Evolutionary conservation across 1,140 invertebrate genomes (phyloP), one percentile per base, ranked within the genome.

Genomic region (Druon quercuslanigerum): DNA sequence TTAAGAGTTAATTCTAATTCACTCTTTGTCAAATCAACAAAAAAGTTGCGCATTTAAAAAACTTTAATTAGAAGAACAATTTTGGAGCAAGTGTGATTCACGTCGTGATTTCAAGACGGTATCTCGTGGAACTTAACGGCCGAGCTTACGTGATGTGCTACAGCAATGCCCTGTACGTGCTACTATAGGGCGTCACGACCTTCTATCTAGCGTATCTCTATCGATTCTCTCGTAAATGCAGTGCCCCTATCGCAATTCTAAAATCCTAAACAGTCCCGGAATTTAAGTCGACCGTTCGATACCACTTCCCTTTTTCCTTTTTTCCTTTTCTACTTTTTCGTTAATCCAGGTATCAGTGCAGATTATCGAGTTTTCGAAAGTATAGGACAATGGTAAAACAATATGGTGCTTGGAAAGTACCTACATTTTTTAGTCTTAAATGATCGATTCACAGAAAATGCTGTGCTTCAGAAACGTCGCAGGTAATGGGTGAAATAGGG

Each of bases 201-300:
- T 66, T 66, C 57, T 66, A 66, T 66, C 57, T 14, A 66, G 20
- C 57, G 57, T 60, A 60, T 60, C 57, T 46, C 40, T 46, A 54
- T 54, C 52, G 52, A 54, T 54, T 54, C n/a, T 17, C 52, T 17
- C 52, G 52, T 54, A 54, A 54, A 54, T 54, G 60, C 40, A 40
- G 25, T 66, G 60, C 60, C 16, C 60, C 33, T 66, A 66, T 66
- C 60, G 60, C 60, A 9, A 54, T n/a, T 54, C 52, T 66, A 66
- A 66, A 66, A 66, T 66, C 60, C 60, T 66, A 66, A 66, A 66
- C 60, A 66, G 25, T 40, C 33, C 60, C 33, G 57, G 25, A 7
- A 66, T 46, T 66, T 66, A 25, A 66, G 60, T 66, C 25, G 33
- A n/a, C 60, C 11, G 16, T 33, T 66, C 33, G 25, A 60, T 60